phyloP scores from a whole-genome alignment of 1,140 invertebrate genomes.

The Maniola jurtina region DNA sequence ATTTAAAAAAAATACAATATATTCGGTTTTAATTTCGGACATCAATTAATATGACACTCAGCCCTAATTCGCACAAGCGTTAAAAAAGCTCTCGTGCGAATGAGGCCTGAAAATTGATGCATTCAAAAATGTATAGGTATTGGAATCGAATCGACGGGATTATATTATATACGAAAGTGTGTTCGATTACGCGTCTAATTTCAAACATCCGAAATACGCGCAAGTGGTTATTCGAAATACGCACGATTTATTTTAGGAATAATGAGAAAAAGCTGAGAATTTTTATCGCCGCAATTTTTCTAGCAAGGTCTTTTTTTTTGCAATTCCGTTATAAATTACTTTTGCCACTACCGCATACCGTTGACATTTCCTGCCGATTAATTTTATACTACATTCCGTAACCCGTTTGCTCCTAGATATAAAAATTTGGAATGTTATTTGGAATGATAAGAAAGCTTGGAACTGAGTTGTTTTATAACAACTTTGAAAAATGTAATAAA shows the following conservation, averaged over 20 bases:
- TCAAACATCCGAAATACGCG: not conserved
- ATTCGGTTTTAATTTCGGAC: too few species aligned
- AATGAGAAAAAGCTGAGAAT: conserved; percentile 5
- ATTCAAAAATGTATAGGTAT: too few species aligned
- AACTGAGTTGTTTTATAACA: too few species aligned
- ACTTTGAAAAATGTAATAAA: too few species aligned
- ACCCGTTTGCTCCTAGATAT: not conserved
- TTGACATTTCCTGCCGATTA: not conserved
- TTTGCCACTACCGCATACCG: not conserved
- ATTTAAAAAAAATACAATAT: too few species aligned
- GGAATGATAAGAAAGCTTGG: not conserved
- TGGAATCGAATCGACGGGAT: too few species aligned
- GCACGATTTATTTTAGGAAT: conserved; percentile 4
- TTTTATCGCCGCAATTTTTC: not conserved
- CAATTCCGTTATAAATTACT: conserved; percentile 3
- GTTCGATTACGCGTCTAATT: not conserved
- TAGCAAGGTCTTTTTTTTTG: not conserved
- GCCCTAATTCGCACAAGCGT: too few species aligned
- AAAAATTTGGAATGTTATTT: not conserved
- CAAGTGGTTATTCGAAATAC: conserved; percentile 4
- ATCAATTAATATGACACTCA: too few species aligned
- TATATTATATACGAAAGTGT: not conserved
- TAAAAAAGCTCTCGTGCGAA: too few species aligned
- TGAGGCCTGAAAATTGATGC: too few species aligned
- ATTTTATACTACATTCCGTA: not conserved